Evolutionary conservation across 2,797 vertebrate species (phyloP).

Genomic region (Odontamblyopus lacepedii): DNA sequence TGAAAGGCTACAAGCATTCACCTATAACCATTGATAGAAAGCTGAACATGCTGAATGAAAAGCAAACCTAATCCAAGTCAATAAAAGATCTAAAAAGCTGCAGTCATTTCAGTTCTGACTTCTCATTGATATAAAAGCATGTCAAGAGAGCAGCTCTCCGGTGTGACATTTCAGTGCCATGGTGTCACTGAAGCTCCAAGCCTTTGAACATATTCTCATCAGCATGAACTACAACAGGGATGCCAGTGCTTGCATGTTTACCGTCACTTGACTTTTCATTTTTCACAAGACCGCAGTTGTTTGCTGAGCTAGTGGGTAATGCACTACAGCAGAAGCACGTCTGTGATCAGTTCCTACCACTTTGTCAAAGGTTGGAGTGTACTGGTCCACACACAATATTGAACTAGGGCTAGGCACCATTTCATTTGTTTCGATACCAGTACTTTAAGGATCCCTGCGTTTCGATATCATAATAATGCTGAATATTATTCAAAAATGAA

Average conservation of each 20-base stretch:
- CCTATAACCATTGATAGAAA: not conserved
- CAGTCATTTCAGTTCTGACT: slow-evolving; percentile 34
- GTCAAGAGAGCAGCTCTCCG: slow-evolving; percentile 22
- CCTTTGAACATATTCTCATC: slow-evolving; percentile 40
- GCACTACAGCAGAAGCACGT: slow-evolving; percentile 8
- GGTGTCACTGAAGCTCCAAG: slow-evolving; percentile 19
- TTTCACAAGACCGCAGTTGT: slow-evolving; percentile 14
- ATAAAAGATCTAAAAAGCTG: slow-evolving; percentile 7
- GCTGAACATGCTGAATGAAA: not conserved
- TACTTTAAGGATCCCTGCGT: too few relatives aligned
- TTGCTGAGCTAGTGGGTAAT: slow-evolving; percentile 17
- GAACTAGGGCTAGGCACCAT: too few relatives aligned
- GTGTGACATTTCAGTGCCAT: slow-evolving; percentile 13
- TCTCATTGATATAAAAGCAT: slow-evolving; percentile 34
- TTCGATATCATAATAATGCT: too few relatives aligned
- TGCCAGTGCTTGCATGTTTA: slow-evolving; percentile 23
- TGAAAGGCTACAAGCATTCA: too few relatives aligned
- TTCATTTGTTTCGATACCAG: too few relatives aligned
- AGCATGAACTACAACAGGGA: slow-evolving; percentile 23
- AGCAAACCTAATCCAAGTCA: slow-evolving; percentile 11
- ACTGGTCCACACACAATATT: not conserved
- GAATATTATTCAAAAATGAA: too few relatives aligned
- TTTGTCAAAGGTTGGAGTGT: not conserved
- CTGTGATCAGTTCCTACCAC: slow-evolving; percentile 18
- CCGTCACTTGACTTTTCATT: slow-evolving; percentile 34